phyloP scores from a whole-genome alignment of 1,140 invertebrate species.

The Drosophila tropicalis region DNA sequence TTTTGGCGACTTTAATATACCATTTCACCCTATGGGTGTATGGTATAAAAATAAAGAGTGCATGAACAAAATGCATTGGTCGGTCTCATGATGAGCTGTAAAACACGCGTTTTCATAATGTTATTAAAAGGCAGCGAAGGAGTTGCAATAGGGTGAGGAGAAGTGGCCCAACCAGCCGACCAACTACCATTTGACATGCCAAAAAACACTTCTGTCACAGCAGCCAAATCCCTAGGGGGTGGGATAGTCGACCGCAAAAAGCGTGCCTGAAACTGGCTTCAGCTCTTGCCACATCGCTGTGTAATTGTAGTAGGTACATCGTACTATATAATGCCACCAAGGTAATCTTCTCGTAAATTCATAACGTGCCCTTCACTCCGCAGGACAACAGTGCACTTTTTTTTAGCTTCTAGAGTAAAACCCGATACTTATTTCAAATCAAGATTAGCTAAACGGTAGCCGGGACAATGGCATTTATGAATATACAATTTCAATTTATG shows the following conservation, averaged over 20 bases:
- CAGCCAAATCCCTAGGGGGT: slow-evolving; percentile 55
- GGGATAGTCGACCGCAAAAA: slow-evolving; percentile 23
- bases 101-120: slow-evolving; percentile 78
- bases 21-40: too few relatives aligned
- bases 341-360: slow-evolving; percentile 54
- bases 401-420: slow-evolving; percentile 47
- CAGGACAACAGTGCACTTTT: too few relatives aligned
- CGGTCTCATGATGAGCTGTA: slow-evolving; percentile 71
- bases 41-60: slow-evolving; percentile 46
- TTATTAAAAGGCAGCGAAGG: slow-evolving; percentile 56
- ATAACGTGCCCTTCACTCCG: slow-evolving; percentile 34
- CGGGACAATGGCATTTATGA: slow-evolving; percentile 22
- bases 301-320: slow-evolving; percentile 9
- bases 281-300: background rate
- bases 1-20: too few relatives aligned
- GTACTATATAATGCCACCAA: slow-evolving; percentile 18
- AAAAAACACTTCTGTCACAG: slow-evolving; percentile 81
- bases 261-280: slow-evolving; percentile 30
- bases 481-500: slow-evolving; percentile 49
- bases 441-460: slow-evolving; percentile 45
- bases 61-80: slow-evolving; percentile 50
- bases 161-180: slow-evolving; percentile 19
- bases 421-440: slow-evolving; percentile 41
- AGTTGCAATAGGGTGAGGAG: background rate
- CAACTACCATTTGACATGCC: slow-evolving; percentile 78